These are phyloP conservation scores for Gouania willdenowi DNA, from an alignment of 2,797 vertebrate genomes.

Conservation along the genomic window DNA sequence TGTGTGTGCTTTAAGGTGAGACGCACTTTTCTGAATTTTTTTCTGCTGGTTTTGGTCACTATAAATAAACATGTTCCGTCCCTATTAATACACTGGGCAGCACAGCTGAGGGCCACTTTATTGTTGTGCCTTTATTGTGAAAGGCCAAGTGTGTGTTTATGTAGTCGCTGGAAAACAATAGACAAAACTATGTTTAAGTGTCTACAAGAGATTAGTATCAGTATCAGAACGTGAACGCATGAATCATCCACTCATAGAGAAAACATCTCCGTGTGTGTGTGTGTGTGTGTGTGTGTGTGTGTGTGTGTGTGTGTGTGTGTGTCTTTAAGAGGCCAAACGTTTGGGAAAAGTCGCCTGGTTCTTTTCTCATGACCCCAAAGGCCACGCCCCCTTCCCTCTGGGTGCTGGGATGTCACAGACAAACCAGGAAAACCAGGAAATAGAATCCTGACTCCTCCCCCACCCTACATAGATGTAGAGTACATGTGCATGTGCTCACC, in stretches of 20 bases:
- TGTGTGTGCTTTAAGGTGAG: slow-evolving; percentile 5
- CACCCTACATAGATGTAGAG: too few species aligned
- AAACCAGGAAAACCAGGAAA: slow-evolving; percentile 20
- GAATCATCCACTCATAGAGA: slow-evolving; percentile 10
- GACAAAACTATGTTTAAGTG: slow-evolving; percentile 25
- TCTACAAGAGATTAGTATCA: slow-evolving; percentile 23
- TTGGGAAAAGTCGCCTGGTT: slow-evolving; percentile 84
- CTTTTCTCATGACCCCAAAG: slow-evolving; percentile 89
- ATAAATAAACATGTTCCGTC: too few species aligned
- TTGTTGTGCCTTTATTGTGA: slow-evolving; percentile 10
- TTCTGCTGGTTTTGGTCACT: too few species aligned
- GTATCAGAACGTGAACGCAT: slow-evolving; percentile 4
- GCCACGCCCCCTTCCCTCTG: slow-evolving; percentile 58
- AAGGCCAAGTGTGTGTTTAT: slow-evolving; percentile 26
- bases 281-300: slow-evolving; percentile 68
- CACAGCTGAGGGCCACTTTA: not conserved
- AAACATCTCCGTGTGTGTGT: slow-evolving; percentile 2
- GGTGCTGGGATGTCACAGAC: slow-evolving; percentile 39
- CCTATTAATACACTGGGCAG: slow-evolving; percentile 16
- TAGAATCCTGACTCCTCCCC: too few species aligned
- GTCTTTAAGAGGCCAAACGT: slow-evolving; percentile 69
- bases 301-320: slow-evolving; percentile 29
- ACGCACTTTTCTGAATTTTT: too few species aligned
- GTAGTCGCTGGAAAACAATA: slow-evolving; percentile 28
- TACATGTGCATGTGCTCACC: too few species aligned